Conservation (phyloP, 30 jellyfish, hydroid and myxozoan genomes). For the Turritopsis rubra region DNA sequence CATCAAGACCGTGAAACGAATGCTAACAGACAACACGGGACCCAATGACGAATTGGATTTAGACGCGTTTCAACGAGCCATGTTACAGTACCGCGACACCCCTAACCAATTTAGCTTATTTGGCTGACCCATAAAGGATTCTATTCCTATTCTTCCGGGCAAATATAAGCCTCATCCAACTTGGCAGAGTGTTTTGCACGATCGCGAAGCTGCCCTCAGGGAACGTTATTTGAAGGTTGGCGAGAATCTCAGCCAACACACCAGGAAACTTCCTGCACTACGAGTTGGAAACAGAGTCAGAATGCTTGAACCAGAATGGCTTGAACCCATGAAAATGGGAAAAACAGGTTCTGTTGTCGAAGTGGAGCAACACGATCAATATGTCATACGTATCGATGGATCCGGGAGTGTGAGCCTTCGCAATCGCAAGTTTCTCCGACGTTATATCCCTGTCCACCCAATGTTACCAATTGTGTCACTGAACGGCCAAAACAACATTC, state of each 20-base stretch:
- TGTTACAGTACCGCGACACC: slow-evolving; percentile 13
- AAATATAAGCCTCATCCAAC: slow-evolving; percentile 29
- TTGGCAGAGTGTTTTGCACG: not conserved
- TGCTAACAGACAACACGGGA: slow-evolving; percentile 15
- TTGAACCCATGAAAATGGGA: slow-evolving; percentile 10
- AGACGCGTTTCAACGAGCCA: slow-evolving; percentile 15
- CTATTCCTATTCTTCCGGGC: slow-evolving; percentile 29
- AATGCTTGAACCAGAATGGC: not conserved
- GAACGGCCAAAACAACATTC: not conserved
- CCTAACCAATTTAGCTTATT: slow-evolving; percentile 8
- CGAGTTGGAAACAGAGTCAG: slow-evolving; percentile 13
- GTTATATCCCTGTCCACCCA: slow-evolving; percentile 1
- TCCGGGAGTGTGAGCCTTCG: slow-evolving; percentile 25
- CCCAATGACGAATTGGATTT: not conserved
- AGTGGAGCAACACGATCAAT: slow-evolving; percentile 7
- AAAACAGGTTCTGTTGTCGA: slow-evolving; percentile 6
- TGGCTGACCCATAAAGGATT: slow-evolving; percentile 26
- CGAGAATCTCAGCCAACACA: not conserved
- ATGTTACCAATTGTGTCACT: not conserved
- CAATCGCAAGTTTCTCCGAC: slow-evolving; percentile 16
- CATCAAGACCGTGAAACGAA: slow-evolving; percentile 4
- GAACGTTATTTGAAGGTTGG: not conserved
- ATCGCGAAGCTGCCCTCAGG: not conserved
- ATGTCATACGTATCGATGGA: slow-evolving; percentile 15
- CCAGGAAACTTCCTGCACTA: not conserved